Base-by-base conservation (phyloP, 2,797 vertebrate species). In the Notamacropus eugenii region DNA sequence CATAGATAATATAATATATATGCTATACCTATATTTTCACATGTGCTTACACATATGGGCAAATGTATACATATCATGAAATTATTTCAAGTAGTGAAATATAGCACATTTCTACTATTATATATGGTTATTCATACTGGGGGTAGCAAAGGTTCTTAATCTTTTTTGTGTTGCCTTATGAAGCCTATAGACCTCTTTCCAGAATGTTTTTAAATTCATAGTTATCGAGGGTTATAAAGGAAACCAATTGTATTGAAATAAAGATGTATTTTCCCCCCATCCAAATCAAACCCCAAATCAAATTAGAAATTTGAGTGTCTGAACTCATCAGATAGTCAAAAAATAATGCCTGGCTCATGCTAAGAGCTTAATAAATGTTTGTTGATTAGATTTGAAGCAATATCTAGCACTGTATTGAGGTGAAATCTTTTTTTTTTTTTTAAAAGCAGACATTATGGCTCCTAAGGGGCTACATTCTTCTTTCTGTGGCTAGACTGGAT, bases 401-500 rank as follows among this genome's bases (percentile, higher is more conserved):
- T 24, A 22, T 82, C 8, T 87, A 12, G 74, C 19, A 87, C 11
- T 27, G 74, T 50, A 34, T 27, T 27, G 6, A 87, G 10, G 4
- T 3, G 50, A 46, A 40, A 74, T 74, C 16, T 31, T 59, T 58
- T 55, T 55, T 55, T 55, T 14, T 29, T 34, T 31, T 74, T 74
- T 82, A 22, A 46, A 87, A 27, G 74, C n/a, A 54, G 28, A 91
- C 54, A 54, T 91, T 5, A 55, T 55, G 5, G 1, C 13, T 91
- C 28, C 29, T 8, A 91, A 46, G 3, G 52, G 19, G 14, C 28
- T 82, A 50, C 54, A 31, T 95, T 92, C 90, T 90, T 96, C 95
- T 94, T 96, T 90, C 58, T 96, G 67, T 90, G 87, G 40, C 67
- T 67, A 95, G 62, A 96, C 29, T 52, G 56, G 82, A 74, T 92